phyloP scores from a whole-genome alignment of 2,797 vertebrate species.

The Lindbergichthys nudifrons region DNA sequence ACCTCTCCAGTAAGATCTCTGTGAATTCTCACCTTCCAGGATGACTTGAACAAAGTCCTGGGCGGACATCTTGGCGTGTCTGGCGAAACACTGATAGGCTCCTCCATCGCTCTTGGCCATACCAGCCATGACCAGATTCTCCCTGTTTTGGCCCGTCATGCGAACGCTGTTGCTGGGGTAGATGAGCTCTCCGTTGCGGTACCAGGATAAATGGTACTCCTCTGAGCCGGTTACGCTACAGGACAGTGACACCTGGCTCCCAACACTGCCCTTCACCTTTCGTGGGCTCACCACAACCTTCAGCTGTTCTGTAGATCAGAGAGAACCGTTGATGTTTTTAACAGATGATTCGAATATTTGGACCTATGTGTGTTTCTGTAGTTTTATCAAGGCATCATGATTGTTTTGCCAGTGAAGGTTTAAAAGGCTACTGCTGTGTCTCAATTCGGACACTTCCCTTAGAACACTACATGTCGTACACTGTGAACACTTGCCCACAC shows the following conservation, averaged over 20 bases:
- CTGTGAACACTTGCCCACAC: no score
- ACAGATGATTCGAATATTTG: not conserved
- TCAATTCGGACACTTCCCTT: no score
- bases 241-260: constrained; percentile 96
- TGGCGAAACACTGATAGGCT: constrained; percentile 97
- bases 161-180: constrained; percentile 93
- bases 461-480: no score
- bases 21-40: constrained; percentile 91
- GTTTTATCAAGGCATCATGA: not conserved
- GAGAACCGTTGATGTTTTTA: not conserved
- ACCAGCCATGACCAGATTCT: constrained; percentile 96
- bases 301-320: constrained; percentile 86
- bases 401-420: not conserved
- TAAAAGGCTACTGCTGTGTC: not conserved
- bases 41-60: constrained; percentile 97
- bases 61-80: constrained; percentile 95
- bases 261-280: constrained; percentile 96
- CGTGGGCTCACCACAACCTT: constrained; percentile 93
- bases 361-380: not conserved
- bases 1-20: not conserved
- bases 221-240: constrained; percentile 93
- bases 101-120: constrained; percentile 98
- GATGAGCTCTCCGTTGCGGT: constrained; percentile 95
- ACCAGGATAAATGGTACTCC: constrained; percentile 96
- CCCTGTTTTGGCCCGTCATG: constrained; percentile 91